Base-by-base conservation (phyloP, 1,140 invertebrate species). In the Drosophila paulistorum region DNA sequence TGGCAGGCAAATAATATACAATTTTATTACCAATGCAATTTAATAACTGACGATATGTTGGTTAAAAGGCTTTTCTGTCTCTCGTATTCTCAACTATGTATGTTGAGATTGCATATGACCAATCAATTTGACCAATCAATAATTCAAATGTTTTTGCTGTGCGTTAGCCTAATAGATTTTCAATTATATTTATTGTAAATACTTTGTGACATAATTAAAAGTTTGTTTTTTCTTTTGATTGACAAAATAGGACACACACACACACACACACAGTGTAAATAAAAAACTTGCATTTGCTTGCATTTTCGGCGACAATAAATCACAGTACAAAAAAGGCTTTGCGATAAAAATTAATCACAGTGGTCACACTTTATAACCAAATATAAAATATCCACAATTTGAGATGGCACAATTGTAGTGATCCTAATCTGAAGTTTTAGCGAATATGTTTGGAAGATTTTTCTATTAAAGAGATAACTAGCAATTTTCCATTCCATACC, bases 161-260 rank as follows among this genome's bases (percentile, higher is more conserved):
- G 45, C 55, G 45, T 65, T 14, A 51, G 45, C 45, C 84, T 87
- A 87, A 87, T 87, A 83, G 83, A 87, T 87, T 87, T 87, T 83
- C 77, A 87, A 87, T 87, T 87, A 87, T 23, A 87, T 87, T 87
- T 87, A 87, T 87, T 67, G 83, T 77, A 77, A 81, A 75, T 83
- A 86, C 65, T 76, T 87, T 78, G 68, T 81, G 83, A 86, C 83
- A 86, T 77, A 77, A 87, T 78, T 83, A 87, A 80, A 73, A 71
- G 68, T 68, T 61, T 82, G 75, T 85, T 81, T 86, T 86, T 81
- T 86, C 26, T 67, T 79, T 65, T 59, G 65, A 9, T 20, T 23
- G 45, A 51, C 45, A 39, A 4, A 37, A 37, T 17, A 51, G 7
- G 9, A 48, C 14, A 20, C 10, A 20, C 14, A 30, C 5, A 30